Evolutionary conservation across 2,797 vertebrate species (phyloP).

Genomic region (Lepidocolaptes lacrymiger): DNA sequence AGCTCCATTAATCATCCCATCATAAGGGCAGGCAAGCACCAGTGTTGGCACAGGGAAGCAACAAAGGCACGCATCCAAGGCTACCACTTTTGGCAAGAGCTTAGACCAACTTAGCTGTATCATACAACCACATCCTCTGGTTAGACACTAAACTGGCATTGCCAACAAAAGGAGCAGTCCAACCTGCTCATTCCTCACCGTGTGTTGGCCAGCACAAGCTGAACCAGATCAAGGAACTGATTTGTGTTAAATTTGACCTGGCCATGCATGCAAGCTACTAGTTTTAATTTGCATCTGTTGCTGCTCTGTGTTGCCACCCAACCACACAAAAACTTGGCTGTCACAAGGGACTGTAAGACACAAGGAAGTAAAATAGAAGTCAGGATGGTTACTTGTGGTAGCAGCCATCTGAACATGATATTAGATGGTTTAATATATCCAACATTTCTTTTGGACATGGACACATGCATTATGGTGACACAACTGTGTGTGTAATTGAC

Average conservation of each 20-base stretch:
- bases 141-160: neutral
- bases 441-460: neutral
- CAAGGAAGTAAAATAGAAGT: neutral
- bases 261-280: neutral
- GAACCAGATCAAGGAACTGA: neutral
- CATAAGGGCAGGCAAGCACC: neutral
- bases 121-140: slow-evolving; percentile 12
- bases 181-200: neutral
- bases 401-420: neutral
- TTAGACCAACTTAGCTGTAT: neutral
- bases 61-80: neutral
- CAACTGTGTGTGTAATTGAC: neutral
- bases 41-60: neutral
- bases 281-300: neutral
- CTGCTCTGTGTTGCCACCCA: neutral
- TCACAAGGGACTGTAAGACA: neutral
- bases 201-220: neutral
- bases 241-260: neutral
- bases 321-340: neutral
- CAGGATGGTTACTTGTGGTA: neutral
- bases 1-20: neutral
- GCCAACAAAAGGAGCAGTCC: neutral
- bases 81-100: neutral
- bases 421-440: neutral
- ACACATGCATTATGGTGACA: neutral